These are phyloP conservation scores for Sinodicranocentrus sp. DNA, from an alignment of 2,888 invertebrate species.

Conservation along the genomic window DNA sequence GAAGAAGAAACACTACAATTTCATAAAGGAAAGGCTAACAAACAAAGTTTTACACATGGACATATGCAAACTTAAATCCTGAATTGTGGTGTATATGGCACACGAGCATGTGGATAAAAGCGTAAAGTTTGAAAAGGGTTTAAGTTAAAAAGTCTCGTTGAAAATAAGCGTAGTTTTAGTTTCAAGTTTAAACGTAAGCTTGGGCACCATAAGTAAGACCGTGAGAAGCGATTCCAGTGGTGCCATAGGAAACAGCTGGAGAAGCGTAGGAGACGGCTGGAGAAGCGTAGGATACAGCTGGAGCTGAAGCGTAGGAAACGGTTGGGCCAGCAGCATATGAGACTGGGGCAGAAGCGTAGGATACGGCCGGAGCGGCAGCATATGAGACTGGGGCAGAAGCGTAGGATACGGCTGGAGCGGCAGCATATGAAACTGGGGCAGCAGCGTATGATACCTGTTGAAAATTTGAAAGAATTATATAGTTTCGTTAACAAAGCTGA, in stretches of 20 bases:
- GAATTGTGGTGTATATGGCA: too few species aligned
- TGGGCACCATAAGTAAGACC: neutral
- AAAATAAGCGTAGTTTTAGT: neutral
- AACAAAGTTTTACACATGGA: too few species aligned
- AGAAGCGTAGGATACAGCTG: constrained; percentile 10
- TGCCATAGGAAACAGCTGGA: too few species aligned
- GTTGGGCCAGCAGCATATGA: constrained; percentile 19
- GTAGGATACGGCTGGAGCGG: constrained; percentile 8
- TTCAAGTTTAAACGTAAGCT: neutral
- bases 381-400: constrained; percentile 12
- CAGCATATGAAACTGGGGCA: constrained; percentile 13
- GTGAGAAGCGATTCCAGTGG: too few species aligned
- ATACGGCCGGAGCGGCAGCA: constrained; percentile 24
- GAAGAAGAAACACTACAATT: too few species aligned
- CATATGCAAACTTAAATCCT: too few species aligned
- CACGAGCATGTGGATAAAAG: too few species aligned
- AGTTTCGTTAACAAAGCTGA: neutral
- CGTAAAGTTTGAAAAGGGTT: neutral
- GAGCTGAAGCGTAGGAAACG: constrained; percentile 25
- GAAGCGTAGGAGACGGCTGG: neutral
- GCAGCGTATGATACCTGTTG: neutral
- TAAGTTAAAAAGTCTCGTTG: constrained; percentile 2
- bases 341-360: constrained; percentile 10
- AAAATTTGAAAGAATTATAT: neutral
- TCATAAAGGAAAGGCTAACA: too few species aligned